Base-by-base conservation (phyloP, 2,888 invertebrate species). In the Merodon equestris region DNA sequence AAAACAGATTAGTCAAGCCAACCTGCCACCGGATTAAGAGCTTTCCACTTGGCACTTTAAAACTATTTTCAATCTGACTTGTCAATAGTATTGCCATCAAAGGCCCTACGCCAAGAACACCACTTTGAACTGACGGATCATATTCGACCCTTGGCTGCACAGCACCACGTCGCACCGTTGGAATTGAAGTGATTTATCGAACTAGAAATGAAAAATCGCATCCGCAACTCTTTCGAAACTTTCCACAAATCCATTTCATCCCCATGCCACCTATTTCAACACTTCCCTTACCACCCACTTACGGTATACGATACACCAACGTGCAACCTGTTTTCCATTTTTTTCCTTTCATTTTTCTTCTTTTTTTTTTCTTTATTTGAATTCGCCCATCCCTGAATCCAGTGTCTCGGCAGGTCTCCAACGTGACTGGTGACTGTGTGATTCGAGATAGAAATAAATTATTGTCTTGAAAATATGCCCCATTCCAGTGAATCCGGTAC, bases 371-470 rank as follows among this genome's bases (percentile, higher is more conserved):
- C 36, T 10, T 9, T 10, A 36, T 36, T 10, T 9, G 36, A 10
- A 10, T 36, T 5, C 9, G 40, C 5, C n/a, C 10, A n/a, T 7
- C 3, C 10, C 40, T 27, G 27, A 2, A 27, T 27, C 40, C 40
- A 40, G 12, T 40, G 3, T 3, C 48, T 56, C 71, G 9, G 38
- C 60, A 54, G 40, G 61, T 19, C 13, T 17, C 47, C 12, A 17
- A 61, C 36, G 7, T 36, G 7, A 10, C 36, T 36, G 70, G 60
- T 60, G 60, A 71, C 47, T 14, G 27, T 19, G 27, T 15, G 36
- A 19, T 18, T 27, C 10, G 3, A 57, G 54, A 44, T n/a, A 13
- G 42, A 71, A 63, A 71, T 71, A 50, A 71, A 56, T 71, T 71
- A 71, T 63, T 63, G 10, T 14, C 1, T 40, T 9, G 40, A 18